phyloP scores from a whole-genome alignment of 2,797 vertebrate genomes.

The Tympanoctomys barrerae region DNA sequence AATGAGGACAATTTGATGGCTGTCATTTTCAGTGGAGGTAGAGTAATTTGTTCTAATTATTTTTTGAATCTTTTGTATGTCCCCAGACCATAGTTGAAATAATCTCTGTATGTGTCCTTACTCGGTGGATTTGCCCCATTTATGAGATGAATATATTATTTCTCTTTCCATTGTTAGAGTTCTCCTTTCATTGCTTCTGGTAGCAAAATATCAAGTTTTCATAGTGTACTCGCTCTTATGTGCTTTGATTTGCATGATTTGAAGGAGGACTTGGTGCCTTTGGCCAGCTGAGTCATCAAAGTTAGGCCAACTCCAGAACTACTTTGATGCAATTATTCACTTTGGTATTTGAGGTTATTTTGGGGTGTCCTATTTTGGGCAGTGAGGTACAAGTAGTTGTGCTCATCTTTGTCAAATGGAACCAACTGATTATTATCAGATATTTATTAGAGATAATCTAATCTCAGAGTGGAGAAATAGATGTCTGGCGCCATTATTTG shows the following conservation, averaged over 20 bases:
- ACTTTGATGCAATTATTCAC: neutral
- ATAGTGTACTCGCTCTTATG: fast-evolving
- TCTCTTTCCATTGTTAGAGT: neutral
- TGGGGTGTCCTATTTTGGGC: neutral
- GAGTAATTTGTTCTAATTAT: neutral
- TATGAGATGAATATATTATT: neutral
- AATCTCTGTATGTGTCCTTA: neutral
- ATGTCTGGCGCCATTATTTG: neutral
- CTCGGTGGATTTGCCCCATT: neutral
- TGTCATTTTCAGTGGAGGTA: neutral
- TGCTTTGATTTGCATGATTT: neutral
- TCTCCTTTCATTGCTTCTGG: neutral
- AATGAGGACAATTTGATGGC: neutral
- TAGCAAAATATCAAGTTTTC: neutral
- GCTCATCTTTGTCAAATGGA: neutral
- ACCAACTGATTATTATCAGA: neutral
- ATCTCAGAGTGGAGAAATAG: neutral
- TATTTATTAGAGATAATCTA: neutral
- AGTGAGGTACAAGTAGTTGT: neutral
- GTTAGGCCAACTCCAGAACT: fast-evolving
- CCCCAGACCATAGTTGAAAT: neutral
- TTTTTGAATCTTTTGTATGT: neutral
- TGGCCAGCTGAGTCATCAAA: fast-evolving
- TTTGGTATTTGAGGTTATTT: too few relatives aligned
- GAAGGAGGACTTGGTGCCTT: neutral